phyloP scores from a whole-genome alignment of 2,797 vertebrate genomes.

The Enteromius treurensis region DNA sequence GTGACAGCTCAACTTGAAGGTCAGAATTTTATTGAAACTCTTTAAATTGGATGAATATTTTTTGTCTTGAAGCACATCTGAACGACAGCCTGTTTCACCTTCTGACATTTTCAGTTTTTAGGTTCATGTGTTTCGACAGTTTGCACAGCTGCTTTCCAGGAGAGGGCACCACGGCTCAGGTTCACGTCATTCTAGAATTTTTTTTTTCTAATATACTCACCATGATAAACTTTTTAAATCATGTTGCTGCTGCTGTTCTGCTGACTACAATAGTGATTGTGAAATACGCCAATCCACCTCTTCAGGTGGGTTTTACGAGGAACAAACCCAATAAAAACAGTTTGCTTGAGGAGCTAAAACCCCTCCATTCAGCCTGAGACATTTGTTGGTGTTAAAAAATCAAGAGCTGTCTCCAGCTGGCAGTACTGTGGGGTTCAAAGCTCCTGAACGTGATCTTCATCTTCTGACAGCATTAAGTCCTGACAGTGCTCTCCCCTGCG shows the following conservation, averaged over 20 bases:
- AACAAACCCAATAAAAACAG: neutral
- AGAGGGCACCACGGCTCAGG: conserved; percentile 36
- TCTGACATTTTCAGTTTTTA: neutral
- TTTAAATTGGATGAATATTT: neutral
- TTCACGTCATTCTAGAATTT: neutral
- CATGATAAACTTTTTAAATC: neutral
- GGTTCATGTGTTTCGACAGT: neutral
- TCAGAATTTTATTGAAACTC: neutral
- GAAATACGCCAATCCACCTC: neutral
- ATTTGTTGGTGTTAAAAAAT: neutral
- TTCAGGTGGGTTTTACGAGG: neutral
- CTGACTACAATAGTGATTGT: too few species aligned
- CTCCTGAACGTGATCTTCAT: neutral
- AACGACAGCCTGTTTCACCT: conserved; percentile 18
- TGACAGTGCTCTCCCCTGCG: neutral
- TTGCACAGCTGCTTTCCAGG: conserved; percentile 29
- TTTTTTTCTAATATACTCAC: neutral
- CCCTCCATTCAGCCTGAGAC: neutral
- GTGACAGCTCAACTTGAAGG: neutral
- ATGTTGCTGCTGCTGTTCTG: neutral
- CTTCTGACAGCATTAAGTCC: neutral
- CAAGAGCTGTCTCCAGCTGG: neutral
- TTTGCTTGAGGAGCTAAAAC: neutral
- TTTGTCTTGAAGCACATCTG: neutral
- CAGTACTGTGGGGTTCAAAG: neutral